Conservation (phyloP, 2,797 vertebrate genomes). For the Holocentrus rufus region DNA sequence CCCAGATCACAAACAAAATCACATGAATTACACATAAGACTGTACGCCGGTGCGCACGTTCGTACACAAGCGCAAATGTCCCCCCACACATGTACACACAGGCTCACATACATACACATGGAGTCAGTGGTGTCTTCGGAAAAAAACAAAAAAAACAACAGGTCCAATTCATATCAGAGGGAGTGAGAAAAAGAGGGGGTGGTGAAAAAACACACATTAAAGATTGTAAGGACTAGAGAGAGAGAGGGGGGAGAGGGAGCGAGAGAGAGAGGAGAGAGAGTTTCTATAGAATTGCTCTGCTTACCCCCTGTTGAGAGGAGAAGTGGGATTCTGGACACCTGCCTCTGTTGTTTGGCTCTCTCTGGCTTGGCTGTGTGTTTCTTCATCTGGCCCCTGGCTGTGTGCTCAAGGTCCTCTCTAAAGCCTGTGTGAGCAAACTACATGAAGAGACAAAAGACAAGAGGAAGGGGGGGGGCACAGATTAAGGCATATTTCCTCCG, state of each 20-base stretch:
- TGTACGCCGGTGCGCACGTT: constrained; percentile 5
- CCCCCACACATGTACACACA: neutral
- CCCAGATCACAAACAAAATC: neutral
- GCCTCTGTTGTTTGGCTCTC: constrained; percentile 72
- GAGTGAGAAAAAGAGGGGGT: constrained; percentile 31
- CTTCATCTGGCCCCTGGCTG: constrained; percentile 69
- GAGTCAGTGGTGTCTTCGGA: constrained; percentile 39
- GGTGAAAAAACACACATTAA: constrained; percentile 33
- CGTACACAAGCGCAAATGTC: constrained; percentile 27
- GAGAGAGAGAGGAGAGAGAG: constrained; percentile 27
- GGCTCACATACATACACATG: neutral
- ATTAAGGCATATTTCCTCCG: constrained; percentile 51
- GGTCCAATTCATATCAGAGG: constrained; percentile 46
- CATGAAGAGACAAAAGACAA: constrained; percentile 52
- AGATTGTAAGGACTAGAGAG: constrained; percentile 12
- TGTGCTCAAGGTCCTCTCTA: constrained; percentile 68
- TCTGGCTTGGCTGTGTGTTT: constrained; percentile 62
- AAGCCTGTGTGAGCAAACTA: constrained; percentile 67
- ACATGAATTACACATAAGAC: constrained; percentile 30
- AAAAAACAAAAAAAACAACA: constrained; percentile 36
- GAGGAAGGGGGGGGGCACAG: constrained; percentile 20
- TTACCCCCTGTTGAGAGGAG: constrained; percentile 70
- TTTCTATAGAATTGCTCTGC: constrained; percentile 62
- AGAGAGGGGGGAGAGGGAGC: neutral
- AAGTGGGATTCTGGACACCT: constrained; percentile 73